Evolutionary conservation across 1,140 invertebrate genomes (phyloP).

Genomic region (Dreissena polymorpha): DNA sequence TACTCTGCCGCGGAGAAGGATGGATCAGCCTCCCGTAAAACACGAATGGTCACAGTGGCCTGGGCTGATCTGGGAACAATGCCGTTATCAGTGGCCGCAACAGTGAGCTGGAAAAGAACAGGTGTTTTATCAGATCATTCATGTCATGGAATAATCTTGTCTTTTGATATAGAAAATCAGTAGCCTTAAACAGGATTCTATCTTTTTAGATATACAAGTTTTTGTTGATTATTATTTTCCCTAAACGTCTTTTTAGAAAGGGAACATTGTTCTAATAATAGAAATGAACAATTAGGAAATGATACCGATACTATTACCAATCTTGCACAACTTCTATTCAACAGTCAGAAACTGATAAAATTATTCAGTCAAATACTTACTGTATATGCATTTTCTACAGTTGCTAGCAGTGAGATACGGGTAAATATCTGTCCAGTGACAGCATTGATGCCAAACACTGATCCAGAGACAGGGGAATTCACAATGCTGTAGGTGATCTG

Average conservation of each 20-base stretch:
- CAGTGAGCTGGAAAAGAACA: conserved; percentile 58
- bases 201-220: too few species aligned
- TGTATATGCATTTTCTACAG: conserved; percentile 31
- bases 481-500: conserved; percentile 52
- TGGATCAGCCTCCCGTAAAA: conserved; percentile 54
- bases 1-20: conserved; percentile 55
- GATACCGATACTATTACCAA: neutral
- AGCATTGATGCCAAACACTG: conserved; percentile 59
- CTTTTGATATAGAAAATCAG: neutral
- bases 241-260: neutral
- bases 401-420: conserved; percentile 54
- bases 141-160: neutral
- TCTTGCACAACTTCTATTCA: neutral
- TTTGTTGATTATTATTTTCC: neutral
- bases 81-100: conserved; percentile 60
- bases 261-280: neutral
- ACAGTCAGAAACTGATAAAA: neutral
- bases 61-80: conserved; percentile 50
- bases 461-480: conserved; percentile 1
- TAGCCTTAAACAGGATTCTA: too few species aligned
- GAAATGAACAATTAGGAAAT: neutral
- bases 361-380: conserved; percentile 36
- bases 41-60: conserved; percentile 56
- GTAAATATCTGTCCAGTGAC: conserved; percentile 54
- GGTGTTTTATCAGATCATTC: neutral